Conservation (phyloP, 2,888 invertebrate genomes). For the Cepaea hortensis region DNA sequence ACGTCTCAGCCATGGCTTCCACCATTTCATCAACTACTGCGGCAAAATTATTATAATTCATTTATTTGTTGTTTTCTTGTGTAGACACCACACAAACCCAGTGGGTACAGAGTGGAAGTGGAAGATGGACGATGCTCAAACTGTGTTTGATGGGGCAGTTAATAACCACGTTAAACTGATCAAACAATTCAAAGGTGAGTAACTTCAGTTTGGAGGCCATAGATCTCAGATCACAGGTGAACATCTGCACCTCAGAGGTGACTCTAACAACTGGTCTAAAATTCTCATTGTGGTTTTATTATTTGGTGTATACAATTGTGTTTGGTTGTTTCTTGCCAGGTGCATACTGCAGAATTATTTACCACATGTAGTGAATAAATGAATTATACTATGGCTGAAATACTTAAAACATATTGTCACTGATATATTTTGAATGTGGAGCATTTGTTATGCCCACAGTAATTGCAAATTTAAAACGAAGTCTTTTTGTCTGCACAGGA, state of each 20-base stretch:
- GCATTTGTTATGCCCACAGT: too few relatives aligned
- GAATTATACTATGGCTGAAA: too few relatives aligned
- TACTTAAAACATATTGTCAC: too few relatives aligned
- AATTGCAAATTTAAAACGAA: too few relatives aligned
- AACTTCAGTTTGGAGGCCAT: background rate
- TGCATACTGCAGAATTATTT: too few relatives aligned
- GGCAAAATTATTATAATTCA: background rate
- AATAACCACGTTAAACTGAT: constrained; percentile 79
- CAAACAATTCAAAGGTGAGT: constrained; percentile 76
- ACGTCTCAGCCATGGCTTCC: too few relatives aligned
- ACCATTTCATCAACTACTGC: too few relatives aligned
- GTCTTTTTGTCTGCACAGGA: background rate
- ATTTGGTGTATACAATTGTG: background rate
- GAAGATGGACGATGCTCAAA: constrained; percentile 80
- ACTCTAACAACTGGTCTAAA: too few relatives aligned
- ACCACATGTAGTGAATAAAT: too few relatives aligned
- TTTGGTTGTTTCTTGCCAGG: background rate
- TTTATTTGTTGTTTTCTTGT: constrained; percentile 22
- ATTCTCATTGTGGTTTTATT: background rate
- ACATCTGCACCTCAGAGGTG: background rate
- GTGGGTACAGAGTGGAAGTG: constrained; percentile 82
- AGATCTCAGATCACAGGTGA: background rate
- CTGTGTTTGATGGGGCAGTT: constrained; percentile 79
- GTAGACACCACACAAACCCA: constrained; percentile 77
- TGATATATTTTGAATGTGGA: too few relatives aligned